A percentile compares a stretch with the other conserved stretches of the same genome.
These are phyloP conservation scores for Cyclargus thomasi DNA, from an alignment of 1,140 invertebrate genomes.

Conservation along the genomic window DNA sequence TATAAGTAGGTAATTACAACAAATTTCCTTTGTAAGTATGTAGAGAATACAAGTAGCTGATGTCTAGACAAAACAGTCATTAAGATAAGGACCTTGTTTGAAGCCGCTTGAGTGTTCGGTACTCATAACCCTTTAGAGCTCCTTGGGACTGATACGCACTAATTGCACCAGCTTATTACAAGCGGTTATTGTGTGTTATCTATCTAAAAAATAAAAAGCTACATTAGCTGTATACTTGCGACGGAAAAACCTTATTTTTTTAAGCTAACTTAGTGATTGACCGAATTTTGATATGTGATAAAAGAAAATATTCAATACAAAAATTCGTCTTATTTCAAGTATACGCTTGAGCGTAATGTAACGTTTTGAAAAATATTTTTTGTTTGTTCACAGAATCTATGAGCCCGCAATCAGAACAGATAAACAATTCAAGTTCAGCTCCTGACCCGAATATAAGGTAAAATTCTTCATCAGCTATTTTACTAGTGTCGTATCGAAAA, in stretches of 20 bases:
- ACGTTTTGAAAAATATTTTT: slow-evolving; percentile 21
- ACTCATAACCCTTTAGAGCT: slow-evolving; percentile 55
- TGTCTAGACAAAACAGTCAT: slow-evolving; percentile 52
- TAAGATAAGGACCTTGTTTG: slow-evolving; percentile 44
- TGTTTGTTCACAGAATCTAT: slow-evolving; percentile 61
- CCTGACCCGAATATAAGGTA: slow-evolving; percentile 71
- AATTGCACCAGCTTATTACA: slow-evolving; percentile 34
- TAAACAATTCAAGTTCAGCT: slow-evolving; percentile 49
- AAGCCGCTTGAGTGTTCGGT: slow-evolving; percentile 38
- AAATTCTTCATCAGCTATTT: neutral
- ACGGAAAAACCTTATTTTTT: too few relatives aligned
- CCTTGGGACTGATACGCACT: slow-evolving; percentile 40
- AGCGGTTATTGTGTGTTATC: slow-evolving; percentile 16
- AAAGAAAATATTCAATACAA: too few relatives aligned
- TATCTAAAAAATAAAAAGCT: slow-evolving; percentile 6
- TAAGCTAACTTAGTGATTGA: too few relatives aligned
- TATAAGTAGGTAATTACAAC: slow-evolving; percentile 2
- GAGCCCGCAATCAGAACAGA: slow-evolving; percentile 60
- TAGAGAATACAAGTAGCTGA: slow-evolving; percentile 9
- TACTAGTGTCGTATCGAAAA: too few relatives aligned
- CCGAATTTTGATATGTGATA: too few relatives aligned
- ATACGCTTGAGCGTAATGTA: too few relatives aligned
- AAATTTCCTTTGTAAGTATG: neutral
- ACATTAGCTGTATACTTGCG: too few relatives aligned
- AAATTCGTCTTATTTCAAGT: too few relatives aligned